These are phyloP conservation scores for Haemorhous mexicanus DNA, from an alignment of 2,113 vertebrate species.

Conservation along the genomic window DNA sequence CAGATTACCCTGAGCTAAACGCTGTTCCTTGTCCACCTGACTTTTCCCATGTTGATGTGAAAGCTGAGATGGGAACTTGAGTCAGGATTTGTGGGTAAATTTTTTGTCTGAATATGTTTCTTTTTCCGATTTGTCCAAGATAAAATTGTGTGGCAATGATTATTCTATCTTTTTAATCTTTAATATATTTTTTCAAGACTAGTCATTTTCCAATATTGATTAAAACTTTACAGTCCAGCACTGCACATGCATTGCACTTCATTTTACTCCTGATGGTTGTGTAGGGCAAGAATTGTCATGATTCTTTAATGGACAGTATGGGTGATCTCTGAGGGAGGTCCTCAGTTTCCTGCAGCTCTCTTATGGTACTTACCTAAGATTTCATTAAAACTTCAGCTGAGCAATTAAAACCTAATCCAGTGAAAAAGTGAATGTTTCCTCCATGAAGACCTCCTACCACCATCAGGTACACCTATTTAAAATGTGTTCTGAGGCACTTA, in stretches of 20 bases:
- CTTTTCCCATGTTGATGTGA: slow-evolving; percentile 17
- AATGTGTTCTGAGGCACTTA: not conserved
- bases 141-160: not conserved
- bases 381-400: not conserved
- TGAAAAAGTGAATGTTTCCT: not conserved
- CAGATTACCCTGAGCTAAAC: not conserved
- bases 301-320: not conserved
- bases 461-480: not conserved
- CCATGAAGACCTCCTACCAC: not conserved
- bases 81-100: not conserved
- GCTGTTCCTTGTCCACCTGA: not conserved
- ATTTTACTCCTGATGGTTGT: not conserved
- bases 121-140: not conserved
- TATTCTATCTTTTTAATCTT: not conserved
- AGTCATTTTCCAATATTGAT: not conserved
- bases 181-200: not conserved
- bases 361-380: not conserved
- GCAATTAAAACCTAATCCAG: not conserved
- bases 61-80: slow-evolving; percentile 20
- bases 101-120: not conserved
- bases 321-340: not conserved
- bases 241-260: not conserved
- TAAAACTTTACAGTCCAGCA: not conserved
- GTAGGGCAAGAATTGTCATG: not conserved
- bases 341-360: not conserved